Evolutionary conservation across 2,797 vertebrate species (phyloP), one percentile per base, ranked within the genome.

Genomic region (Antennarius maculatus): DNA sequence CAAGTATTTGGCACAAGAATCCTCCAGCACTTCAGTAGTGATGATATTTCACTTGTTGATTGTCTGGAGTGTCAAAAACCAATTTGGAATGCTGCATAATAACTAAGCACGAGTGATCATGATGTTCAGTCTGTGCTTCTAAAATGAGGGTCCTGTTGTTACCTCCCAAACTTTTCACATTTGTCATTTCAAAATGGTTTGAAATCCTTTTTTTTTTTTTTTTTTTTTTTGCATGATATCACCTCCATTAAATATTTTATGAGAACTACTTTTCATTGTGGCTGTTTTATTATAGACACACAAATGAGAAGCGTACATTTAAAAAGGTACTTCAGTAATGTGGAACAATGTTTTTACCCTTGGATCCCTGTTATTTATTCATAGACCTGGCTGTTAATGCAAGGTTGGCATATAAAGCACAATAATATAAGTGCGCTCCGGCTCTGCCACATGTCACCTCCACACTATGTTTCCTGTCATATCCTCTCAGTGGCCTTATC

Each of bases 161-260:
- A 63, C 71, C 50, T 83, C 65, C 28, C 69, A 51, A 5, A 37
- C 60, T 70, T 70, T 79, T 69, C 57, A 53, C 66, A 76, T 70
- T 77, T 59, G 69, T 77, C 69, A 77, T 90, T 90, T 78, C 71
- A 79, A 47, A 82, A 71, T 74, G 76, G 76, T 60, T 78, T 78
- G 41, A 71, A 70, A 34, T 82, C 80, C 2, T 23, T 23, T 70
- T 70, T 79, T 70, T 80, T 23, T 23, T 23, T 70, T 70, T 79
- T 70, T 80, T 70, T 69, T 54, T 81, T 83, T 80, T 89, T 92
- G 91, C 91, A 91, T 91, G 88, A 84, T 86, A 79, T 84, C 89
- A 88, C 89, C 89, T 92, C 85, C 87, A 95, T 92, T 94, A 94
- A 94, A 94, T 66, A 83, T 91, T 92, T 94, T 93, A 90, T 87